Conservation (phyloP, 92 coral and sea anemone genomes). For the Actinostola sp. region DNA sequence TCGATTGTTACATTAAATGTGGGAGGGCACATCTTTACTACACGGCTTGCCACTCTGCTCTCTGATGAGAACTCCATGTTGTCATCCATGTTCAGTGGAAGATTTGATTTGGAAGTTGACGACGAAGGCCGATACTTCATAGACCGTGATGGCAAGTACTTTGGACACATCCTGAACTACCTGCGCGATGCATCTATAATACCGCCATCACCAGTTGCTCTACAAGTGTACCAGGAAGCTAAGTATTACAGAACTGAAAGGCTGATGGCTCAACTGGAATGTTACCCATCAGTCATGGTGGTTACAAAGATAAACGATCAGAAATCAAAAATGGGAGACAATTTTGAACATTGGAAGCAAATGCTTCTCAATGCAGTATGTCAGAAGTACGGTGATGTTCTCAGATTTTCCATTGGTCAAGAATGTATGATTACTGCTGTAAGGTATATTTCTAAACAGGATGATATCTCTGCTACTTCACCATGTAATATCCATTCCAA, state of each 20-base stretch:
- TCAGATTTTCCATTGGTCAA: slow-evolving; percentile 71
- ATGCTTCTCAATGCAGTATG: slow-evolving; percentile 48
- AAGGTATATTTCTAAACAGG: slow-evolving; percentile 62
- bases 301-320: slow-evolving; percentile 62
- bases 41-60: slow-evolving; percentile 80
- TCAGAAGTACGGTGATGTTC: slow-evolving; percentile 60
- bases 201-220: slow-evolving; percentile 71
- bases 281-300: slow-evolving; percentile 70
- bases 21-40: slow-evolving; percentile 94
- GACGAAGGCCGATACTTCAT: slow-evolving; percentile 82
- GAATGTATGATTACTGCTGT: slow-evolving; percentile 68
- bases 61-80: slow-evolving; percentile 83
- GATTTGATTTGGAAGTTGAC: slow-evolving; percentile 73
- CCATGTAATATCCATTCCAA: slow-evolving; percentile 37
- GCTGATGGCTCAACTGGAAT: slow-evolving; percentile 69
- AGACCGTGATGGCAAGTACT: slow-evolving; percentile 89
- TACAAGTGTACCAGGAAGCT: slow-evolving; percentile 92
- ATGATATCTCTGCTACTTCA: slow-evolving; percentile 48
- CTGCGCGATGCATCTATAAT: slow-evolving; percentile 83
- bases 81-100: slow-evolving; percentile 90
- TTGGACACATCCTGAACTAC: slow-evolving; percentile 79
- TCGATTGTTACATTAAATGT: slow-evolving; percentile 80
- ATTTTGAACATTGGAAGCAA: slow-evolving; percentile 69
- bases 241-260: slow-evolving; percentile 73
- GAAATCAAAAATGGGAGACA: slow-evolving; percentile 52